phyloP scores from a whole-genome alignment of 1,140 invertebrate species.

The Pseudomyrmex dendroicus region DNA sequence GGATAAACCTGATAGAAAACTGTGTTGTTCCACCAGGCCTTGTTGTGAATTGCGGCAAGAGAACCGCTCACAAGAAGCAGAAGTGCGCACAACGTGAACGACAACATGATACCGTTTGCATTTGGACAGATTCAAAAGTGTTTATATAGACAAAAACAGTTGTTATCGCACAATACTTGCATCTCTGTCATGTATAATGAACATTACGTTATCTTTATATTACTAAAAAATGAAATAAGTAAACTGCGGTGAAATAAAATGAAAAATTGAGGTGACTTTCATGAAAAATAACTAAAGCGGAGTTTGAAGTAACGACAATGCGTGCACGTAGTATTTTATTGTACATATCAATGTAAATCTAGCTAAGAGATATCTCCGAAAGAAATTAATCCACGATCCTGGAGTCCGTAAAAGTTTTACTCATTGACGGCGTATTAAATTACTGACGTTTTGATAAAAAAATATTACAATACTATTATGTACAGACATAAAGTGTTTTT shows the following conservation, averaged over 20 bases:
- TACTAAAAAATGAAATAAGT: not conserved
- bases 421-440: too few species aligned
- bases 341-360: too few species aligned
- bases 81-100: not conserved
- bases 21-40: slow-evolving; percentile 90
- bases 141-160: slow-evolving; percentile 11
- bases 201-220: not conserved
- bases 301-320: too few species aligned
- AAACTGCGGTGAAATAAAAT: not conserved
- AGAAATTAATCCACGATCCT: too few species aligned
- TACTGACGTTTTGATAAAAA: too few species aligned
- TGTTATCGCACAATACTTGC: not conserved
- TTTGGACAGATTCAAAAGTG: not conserved
- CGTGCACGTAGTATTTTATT: too few species aligned
- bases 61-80: not conserved
- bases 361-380: too few species aligned
- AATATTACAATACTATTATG: too few species aligned
- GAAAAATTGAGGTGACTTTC: too few species aligned
- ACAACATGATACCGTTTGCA: slow-evolving; percentile 12
- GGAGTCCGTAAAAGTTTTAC: too few species aligned
- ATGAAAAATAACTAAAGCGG: too few species aligned
- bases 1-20: slow-evolving; percentile 92
- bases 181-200: not conserved
- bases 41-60: slow-evolving; percentile 75
- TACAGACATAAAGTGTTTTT: too few species aligned